Percentiles rank a stretch among this genome's conserved stretches.
Conservation (phyloP, 1,140 invertebrate genomes). For the Rhizoglyphus robini region DNA sequence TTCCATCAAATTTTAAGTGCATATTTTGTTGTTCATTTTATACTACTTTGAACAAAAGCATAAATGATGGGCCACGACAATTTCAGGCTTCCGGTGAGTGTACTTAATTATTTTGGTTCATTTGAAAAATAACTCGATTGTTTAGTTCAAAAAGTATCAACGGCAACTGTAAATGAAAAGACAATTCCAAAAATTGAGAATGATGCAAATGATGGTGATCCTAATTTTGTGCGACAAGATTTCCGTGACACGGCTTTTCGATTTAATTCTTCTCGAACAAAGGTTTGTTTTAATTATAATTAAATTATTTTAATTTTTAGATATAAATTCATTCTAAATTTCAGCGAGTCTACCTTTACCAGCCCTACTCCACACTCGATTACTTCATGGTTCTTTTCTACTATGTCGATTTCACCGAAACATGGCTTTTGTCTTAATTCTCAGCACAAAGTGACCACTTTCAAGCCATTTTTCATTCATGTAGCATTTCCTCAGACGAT, state of each 20-base stretch:
- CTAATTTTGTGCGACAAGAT: constrained; percentile 21
- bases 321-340: not conserved
- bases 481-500: constrained; percentile 34
- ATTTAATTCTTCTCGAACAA: constrained; percentile 23
- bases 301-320: not conserved
- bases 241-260: constrained; percentile 35
- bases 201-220: not conserved
- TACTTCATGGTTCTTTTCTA: constrained; percentile 34
- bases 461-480: constrained; percentile 33
- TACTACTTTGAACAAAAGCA: too few species aligned
- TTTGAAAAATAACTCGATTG: not conserved
- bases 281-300: not conserved
- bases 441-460: constrained; percentile 28
- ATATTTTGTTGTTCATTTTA: too few species aligned
- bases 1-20: too few species aligned
- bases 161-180: too few species aligned
- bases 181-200: too few species aligned
- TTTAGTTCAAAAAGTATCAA: too few species aligned
- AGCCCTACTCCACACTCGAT: constrained; percentile 33
- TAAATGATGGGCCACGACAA: not conserved
- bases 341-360: not conserved
- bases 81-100: not conserved
- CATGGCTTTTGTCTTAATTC: constrained; percentile 32
- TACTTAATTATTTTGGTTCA: constrained; percentile 1
- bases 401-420: constrained; percentile 29